Evolutionary conservation across 1,140 invertebrate genomes (phyloP).

Genomic region (Ceratosolen solmsi): DNA sequence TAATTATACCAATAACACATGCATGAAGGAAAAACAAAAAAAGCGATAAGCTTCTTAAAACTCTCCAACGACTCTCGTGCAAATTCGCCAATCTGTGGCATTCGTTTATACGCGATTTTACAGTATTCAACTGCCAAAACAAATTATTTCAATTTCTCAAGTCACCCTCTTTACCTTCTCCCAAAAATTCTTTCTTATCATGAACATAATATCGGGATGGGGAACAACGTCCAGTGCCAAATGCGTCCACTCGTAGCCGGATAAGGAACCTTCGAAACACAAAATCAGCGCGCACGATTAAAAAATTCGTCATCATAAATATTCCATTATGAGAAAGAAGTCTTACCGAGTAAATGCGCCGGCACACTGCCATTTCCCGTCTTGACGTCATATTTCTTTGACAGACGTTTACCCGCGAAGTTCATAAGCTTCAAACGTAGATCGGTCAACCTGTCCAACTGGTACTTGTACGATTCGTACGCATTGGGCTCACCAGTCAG

Average conservation of each 20-base stretch:
- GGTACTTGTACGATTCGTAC: conserved; percentile 70
- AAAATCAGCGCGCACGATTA: neutral
- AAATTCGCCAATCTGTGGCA: no score
- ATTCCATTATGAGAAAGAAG: conserved; percentile 6
- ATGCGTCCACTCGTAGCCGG: conserved; percentile 77
- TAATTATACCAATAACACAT: no score
- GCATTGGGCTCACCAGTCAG: conserved; percentile 74
- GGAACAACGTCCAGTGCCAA: conserved; percentile 75
- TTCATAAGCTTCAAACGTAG: conserved; percentile 75
- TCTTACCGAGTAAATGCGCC: conserved; percentile 75
- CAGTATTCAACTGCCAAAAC: neutral
- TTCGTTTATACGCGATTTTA: neutral
- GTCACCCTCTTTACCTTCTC: conserved; percentile 76
- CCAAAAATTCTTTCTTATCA: conserved; percentile 76
- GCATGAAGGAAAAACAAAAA: no score
- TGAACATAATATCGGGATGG: conserved; percentile 74
- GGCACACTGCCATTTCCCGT: conserved; percentile 70
- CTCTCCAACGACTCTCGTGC: no score
- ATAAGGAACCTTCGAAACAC: conserved; percentile 72
- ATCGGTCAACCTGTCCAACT: conserved; percentile 74
- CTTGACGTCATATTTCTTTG: conserved; percentile 63
- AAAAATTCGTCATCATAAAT: neutral
- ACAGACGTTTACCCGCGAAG: conserved; percentile 69
- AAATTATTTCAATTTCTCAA: no score
- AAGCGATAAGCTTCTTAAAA: no score